phyloP scores from a whole-genome alignment of 2,113 vertebrate species.

The Gorsachius goisagi region DNA sequence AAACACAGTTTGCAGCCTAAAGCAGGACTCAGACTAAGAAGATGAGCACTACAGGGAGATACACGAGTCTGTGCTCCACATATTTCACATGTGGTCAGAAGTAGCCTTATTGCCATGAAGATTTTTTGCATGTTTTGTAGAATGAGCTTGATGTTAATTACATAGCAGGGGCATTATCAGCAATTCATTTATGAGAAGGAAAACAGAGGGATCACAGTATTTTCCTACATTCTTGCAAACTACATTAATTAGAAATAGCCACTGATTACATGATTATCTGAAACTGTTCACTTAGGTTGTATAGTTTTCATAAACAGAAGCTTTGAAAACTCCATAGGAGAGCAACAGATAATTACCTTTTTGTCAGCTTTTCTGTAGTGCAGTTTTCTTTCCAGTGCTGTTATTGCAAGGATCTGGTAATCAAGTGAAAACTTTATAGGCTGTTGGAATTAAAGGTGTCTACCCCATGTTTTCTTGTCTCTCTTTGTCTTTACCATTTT shows the following conservation, averaged over 20 bases:
- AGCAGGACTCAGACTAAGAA: neutral
- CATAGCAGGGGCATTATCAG: neutral
- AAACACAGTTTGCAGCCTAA: neutral
- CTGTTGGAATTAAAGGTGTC: neutral
- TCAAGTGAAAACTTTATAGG: neutral
- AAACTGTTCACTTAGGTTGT: neutral
- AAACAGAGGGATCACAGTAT: neutral
- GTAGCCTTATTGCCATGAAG: neutral
- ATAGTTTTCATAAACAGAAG: neutral
- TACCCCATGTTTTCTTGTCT: neutral
- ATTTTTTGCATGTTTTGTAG: neutral
- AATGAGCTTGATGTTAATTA: neutral
- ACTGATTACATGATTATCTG: neutral
- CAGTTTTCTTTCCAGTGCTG: neutral
- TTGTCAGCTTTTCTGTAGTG: neutral
- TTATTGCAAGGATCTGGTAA: neutral
- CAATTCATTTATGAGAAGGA: neutral
- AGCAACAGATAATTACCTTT: neutral
- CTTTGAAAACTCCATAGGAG: neutral
- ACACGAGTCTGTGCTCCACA: rapidly evolving
- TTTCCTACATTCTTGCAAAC: neutral
- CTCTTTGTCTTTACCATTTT: neutral
- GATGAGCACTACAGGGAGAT: neutral
- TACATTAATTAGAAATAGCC: neutral
- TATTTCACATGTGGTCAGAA: neutral